Base-by-base conservation (phyloP, 2,888 invertebrate species). In the Leptopterna dolabrata region DNA sequence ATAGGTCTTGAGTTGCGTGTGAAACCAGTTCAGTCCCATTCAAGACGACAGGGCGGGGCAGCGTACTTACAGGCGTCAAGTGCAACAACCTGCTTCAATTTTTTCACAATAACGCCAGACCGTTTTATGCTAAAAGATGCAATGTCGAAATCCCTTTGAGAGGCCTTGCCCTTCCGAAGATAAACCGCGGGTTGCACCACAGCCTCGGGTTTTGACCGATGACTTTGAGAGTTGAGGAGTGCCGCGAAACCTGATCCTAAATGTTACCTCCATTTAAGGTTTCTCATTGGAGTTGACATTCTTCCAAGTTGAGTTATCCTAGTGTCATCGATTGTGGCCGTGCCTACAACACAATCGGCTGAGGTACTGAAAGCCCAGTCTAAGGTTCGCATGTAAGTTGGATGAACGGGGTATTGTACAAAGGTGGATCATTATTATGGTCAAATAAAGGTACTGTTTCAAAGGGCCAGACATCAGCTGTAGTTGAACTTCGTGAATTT, bases 1-100 rank as follows among this genome's bases (percentile, higher is more conserved):
- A 87, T 73, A 71, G 87, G 73, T 73, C 80, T 73, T 29, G 43
- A 29, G 51, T 87, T 87, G 87, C 87, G 87, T 87, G 82, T 87
- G 87, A 87, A 87, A 87, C 87, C 81, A 73, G 87, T 82, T 82
- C 47, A 73, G 63, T 80, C 81, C 55, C 83, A 45, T 73, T 73
- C 73, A 73, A 73, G 30, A 16, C 36, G 73, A 1, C 36, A 24
- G 63, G 24, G 63, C 47, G 29, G 27, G 51, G 63, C 63, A 11
- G 9, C 1, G 11, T n/a, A 11, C 6, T 11, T 63, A 63, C 43
- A 43, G 47, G 13, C 51, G 51, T 51, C 51, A 63, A 63, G 63
- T 63, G 63, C 63, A 63, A 63, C 63, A 63, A 63, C 63, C 63
- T 24, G 63, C 63, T 63, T 24, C 63, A 24, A 63, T 63, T 63